phyloP scores from a whole-genome alignment of 64 coral and sea anemone genomes.

The Pocillopora verrucosa region DNA sequence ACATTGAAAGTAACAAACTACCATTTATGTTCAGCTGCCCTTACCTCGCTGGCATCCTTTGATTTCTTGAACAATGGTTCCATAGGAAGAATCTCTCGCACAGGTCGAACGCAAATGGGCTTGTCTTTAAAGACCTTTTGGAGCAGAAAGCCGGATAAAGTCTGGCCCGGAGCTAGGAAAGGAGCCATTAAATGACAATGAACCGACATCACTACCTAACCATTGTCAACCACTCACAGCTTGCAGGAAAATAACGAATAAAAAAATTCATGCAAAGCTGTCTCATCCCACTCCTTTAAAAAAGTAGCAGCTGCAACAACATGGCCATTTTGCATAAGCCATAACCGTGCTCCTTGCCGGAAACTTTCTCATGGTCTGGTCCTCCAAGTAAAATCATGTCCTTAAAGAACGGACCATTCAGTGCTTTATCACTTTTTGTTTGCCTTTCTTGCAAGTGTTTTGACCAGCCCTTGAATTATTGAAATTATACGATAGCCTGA shows the following conservation, averaged over 20 bases:
- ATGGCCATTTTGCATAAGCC: background rate
- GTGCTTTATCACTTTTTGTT: too few relatives aligned
- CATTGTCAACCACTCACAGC: conserved; percentile 37
- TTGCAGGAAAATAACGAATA: background rate
- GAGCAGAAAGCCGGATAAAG: conserved; percentile 42
- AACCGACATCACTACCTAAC: conserved; percentile 50
- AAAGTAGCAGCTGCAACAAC: background rate
- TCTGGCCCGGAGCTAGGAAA: conserved; percentile 50
- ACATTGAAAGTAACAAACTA: too few relatives aligned
- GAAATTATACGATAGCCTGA: too few relatives aligned
- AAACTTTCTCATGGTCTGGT: background rate
- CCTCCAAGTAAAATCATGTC: background rate
- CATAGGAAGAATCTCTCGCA: conserved; percentile 15
- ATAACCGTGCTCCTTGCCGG: background rate
- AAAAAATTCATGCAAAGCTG: background rate
- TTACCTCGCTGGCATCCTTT: conserved; percentile 38
- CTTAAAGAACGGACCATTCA: background rate
- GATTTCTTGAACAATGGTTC: conserved; percentile 40
- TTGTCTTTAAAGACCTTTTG: conserved; percentile 75
- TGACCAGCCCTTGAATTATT: too few relatives aligned
- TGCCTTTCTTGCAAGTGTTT: too few relatives aligned
- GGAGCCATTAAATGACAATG: conserved; percentile 42
- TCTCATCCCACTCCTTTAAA: background rate
- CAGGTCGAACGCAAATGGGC: conserved; percentile 54
- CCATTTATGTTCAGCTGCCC: too few relatives aligned